Conservation (phyloP, 2,888 invertebrate genomes). For the Rhamnusium bicolor region DNA sequence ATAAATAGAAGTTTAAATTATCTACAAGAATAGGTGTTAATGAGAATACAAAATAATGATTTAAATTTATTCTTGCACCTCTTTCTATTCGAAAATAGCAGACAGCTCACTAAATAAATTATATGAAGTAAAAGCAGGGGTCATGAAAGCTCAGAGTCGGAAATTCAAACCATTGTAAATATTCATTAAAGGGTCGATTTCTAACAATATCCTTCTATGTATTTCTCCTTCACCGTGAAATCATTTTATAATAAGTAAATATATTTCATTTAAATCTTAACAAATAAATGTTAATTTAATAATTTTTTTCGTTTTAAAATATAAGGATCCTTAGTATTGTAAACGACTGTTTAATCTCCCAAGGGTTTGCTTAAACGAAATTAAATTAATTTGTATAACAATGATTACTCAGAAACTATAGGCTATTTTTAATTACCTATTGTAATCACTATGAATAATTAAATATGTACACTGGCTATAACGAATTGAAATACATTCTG, state of each 20-base stretch:
- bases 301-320: slow-evolving; percentile 8
- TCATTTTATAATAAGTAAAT: slow-evolving; percentile 25
- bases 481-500: not conserved
- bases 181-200: slow-evolving; percentile 40
- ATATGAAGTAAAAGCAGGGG: slow-evolving; percentile 30
- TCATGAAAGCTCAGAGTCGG: slow-evolving; percentile 24
- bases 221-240: not conserved
- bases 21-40: not conserved
- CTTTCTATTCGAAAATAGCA: slow-evolving; percentile 17
- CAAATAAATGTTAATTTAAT: slow-evolving; percentile 24
- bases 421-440: not conserved
- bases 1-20: not conserved
- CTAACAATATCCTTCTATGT: slow-evolving; percentile 20
- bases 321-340: too few relatives aligned
- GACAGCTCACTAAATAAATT: slow-evolving; percentile 39
- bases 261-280: slow-evolving; percentile 31
- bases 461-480: not conserved
- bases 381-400: not conserved
- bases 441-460: not conserved
- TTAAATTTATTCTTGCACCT: slow-evolving; percentile 9
- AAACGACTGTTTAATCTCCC: slow-evolving; percentile 17
- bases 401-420: not conserved
- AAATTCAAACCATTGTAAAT: slow-evolving; percentile 24
- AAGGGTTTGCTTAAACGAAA: not conserved
- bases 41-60: slow-evolving; percentile 25